These are phyloP conservation scores for Prosapia bicincta DNA, from an alignment of 2,888 invertebrate genomes.

Conservation along the genomic window DNA sequence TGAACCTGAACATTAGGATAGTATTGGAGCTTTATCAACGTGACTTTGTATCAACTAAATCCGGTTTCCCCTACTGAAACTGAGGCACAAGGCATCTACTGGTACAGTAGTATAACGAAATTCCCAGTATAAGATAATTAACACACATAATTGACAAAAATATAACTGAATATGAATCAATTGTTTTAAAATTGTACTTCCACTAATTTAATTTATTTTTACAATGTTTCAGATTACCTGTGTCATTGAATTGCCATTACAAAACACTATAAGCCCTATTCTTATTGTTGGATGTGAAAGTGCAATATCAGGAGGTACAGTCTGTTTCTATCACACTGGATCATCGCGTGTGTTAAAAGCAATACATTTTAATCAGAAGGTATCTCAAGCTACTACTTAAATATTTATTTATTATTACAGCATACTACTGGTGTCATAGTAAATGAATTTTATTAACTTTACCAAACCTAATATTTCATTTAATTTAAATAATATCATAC, in stretches of 20 bases:
- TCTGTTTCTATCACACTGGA: conserved; percentile 22
- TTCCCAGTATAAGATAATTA: neutral
- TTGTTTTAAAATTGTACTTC: neutral
- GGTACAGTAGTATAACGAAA: too few species aligned
- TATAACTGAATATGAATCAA: neutral
- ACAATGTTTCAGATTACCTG: conserved; percentile 4
- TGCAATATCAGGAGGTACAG: conserved; percentile 2
- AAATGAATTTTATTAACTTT: too few species aligned
- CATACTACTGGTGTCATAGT: too few species aligned
- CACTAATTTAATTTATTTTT: neutral
- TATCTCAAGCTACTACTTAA: too few species aligned
- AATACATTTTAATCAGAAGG: conserved; percentile 20
- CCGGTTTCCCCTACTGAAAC: too few species aligned
- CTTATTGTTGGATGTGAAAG: conserved; percentile 13
- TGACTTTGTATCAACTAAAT: too few species aligned
- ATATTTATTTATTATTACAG: too few species aligned
- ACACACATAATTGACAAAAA: neutral
- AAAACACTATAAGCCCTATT: neutral
- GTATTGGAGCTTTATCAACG: too few species aligned
- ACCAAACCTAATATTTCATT: too few species aligned
- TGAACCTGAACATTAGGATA: too few species aligned
- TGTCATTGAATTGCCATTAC: conserved; percentile 2
- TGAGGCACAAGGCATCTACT: too few species aligned
- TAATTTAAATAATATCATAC: too few species aligned
- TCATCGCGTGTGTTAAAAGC: conserved; percentile 16